Base-by-base conservation (phyloP, 2,113 vertebrate genomes). In the Apus apus region DNA sequence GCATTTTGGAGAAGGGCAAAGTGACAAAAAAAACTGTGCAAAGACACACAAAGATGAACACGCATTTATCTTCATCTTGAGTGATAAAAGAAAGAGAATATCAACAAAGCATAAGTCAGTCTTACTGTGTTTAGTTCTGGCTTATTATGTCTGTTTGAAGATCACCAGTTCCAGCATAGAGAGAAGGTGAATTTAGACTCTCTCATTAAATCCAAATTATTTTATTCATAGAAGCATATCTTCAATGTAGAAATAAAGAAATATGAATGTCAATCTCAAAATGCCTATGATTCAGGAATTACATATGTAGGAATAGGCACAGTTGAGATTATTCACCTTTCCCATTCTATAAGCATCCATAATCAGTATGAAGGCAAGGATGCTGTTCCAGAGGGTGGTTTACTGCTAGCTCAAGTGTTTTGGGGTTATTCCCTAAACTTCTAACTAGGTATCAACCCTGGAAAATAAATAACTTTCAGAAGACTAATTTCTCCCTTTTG, bases 81-180 rank as follows among this genome's bases (percentile, higher is more conserved):
- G 29, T 48, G 74, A 51, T n/a, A 81, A 81, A 60, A 85, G 73
- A 87, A 68, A 73, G 43, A 57, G 43, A 57, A 8, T 53, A 36
- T 84, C 76, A 87, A 82, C 36, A 73, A 75, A 83, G 29, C 3
- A 0, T 45, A 30, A 65, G 15, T 57, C 43, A 64, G 13, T 75
- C 58, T 78, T 56, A 86, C 56, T 64, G n/a, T 92, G 30, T 74
- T 87, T 80, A 68, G 43, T 54, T 95, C 67, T 88, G 50, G 23
- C 25, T 91, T 90, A 32, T 87, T 83, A 83, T 10, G 2, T 22
- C 6, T 73, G 53, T 87, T 96, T 94, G 64, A 90, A 95, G 88
- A 85, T 87, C 66, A 93, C 61, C 51, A 77, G 57, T 83, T 93
- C 72, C 75, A 87, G 84, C 30, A n/a, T 34, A 80, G 81, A 71